Base-by-base conservation (phyloP, 2,113 vertebrate species). In the Nothocercus nigrocapillus region DNA sequence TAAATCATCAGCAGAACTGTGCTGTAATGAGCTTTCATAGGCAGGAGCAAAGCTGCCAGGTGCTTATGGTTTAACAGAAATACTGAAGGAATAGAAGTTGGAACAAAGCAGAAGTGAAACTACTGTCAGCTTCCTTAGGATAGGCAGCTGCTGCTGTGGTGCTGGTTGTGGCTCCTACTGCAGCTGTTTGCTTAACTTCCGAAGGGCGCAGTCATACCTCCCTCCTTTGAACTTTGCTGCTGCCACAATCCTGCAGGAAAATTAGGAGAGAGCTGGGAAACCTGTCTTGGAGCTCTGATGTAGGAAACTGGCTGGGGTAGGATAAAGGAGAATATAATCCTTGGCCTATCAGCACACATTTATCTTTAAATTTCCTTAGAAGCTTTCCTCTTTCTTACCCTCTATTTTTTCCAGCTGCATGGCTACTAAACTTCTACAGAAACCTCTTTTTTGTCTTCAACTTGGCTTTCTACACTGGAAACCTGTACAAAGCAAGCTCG, bases 341-440 rank as follows among this genome's bases (percentile, higher is more conserved):
- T 49, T 17, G 32, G 6, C 44, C 64, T 69, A 68, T 80, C 15
- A 70, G 38, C 34, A 66, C 0, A 0, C 10, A 0, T 1, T 82
- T 69, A 67, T 32, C 38, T 88, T 66, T 22, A n/a, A 7, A 14
- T 84, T 86, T 93, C 88, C 66, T 72, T 56, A 86, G 69, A 85
- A 89, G 64, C 24, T 8, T 62, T 86, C 38, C 9, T 69, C 24
- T 8, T 76, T 72, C 77, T 1, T 77, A 77, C 77, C 80, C 40
- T 93, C 34, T 62, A 59, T 14, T 56, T 14, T 84, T 69, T 75
- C 64, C 92, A 92, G 80, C 56, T 86, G 54, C 27, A 67, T 42
- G 40, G 45, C 67, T 74, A 74, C 45, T 85, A 59, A 78, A 85
- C 64, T 88, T 88, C 72, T 86, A 47, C 27, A 79, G 58, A 88